phyloP scores from a whole-genome alignment of 2,797 vertebrate genomes.

The Synanceia verrucosa region DNA sequence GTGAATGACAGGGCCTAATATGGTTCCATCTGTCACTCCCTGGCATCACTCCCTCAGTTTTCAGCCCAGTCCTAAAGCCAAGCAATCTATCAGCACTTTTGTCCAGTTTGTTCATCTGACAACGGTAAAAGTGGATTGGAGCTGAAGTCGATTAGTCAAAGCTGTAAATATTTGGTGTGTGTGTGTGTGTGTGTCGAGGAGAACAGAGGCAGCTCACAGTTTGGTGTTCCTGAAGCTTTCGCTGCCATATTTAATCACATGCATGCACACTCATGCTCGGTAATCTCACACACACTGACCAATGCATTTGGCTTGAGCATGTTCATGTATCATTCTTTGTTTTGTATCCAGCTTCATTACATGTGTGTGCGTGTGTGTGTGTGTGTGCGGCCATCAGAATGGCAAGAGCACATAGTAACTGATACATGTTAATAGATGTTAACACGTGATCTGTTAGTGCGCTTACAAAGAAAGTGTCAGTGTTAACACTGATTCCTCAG shows the following conservation, averaged over 20 bases:
- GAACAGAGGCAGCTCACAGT: slow-evolving; percentile 45
- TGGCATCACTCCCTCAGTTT: slow-evolving; percentile 45
- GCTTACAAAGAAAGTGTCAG: slow-evolving; percentile 13
- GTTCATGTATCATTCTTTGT: slow-evolving; percentile 15
- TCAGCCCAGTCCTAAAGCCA: slow-evolving; percentile 26
- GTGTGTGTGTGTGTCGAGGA: slow-evolving; percentile 12
- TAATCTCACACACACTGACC: slow-evolving; percentile 31
- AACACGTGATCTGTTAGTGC: slow-evolving; percentile 17
- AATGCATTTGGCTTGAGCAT: slow-evolving; percentile 4
- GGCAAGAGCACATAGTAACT: neutral
- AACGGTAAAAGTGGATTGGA: slow-evolving; percentile 21
- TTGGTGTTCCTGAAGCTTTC: slow-evolving; percentile 46
- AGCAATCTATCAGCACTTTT: slow-evolving; percentile 20
- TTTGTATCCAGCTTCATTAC: slow-evolving; percentile 5
- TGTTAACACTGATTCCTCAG: slow-evolving; percentile 30
- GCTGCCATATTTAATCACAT: slow-evolving; percentile 39
- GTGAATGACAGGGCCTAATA: slow-evolving; percentile 30
- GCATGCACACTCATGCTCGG: slow-evolving; percentile 38
- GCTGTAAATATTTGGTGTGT: slow-evolving; percentile 29
- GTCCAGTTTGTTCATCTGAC: slow-evolving; percentile 31
- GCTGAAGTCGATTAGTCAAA: slow-evolving; percentile 22
- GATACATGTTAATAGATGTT: slow-evolving; percentile 11
- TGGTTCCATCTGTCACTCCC: slow-evolving; percentile 42
- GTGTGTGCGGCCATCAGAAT: neutral
- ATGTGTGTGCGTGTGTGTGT: neutral